Base-by-base conservation (phyloP, 2,797 vertebrate species). In the Calcarius lapponicus region DNA sequence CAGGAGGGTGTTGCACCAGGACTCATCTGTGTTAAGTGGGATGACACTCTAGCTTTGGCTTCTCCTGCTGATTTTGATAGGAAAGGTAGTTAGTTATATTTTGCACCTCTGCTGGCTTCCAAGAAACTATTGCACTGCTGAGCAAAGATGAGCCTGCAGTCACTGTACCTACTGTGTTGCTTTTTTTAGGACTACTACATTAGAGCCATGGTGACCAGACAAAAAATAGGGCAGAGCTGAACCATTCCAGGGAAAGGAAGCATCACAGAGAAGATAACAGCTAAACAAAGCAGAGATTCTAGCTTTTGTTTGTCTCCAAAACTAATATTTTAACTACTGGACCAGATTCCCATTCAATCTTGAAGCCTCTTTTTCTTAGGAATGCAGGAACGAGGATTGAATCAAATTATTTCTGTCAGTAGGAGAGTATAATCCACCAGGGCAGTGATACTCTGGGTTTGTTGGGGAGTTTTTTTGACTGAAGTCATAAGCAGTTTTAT, bases 111-210 rank as follows among this genome's bases (percentile, higher is more conserved):
- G 80, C 80, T 84, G 83, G 95, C 73, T 93, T 96, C 96, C 88
- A 86, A 81, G 86, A 88, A 95, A 58, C 73, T 88, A 84, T 88
- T 90, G 92, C 92, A 84, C 90, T 79, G 86, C 93, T 92, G 93
- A 93, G 92, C 92, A 92, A 80, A 93, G 88, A 96, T 91, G 94
- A 95, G 90, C 57, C 78, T 82, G 90, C 80, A 90, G 83, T 79
- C 26, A 2, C 73, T 84, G 70, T 75, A 84, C 94, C 94, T 90
- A 95, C 93, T 90, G 88, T 66, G 94, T 70, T 95, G 67, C 94
- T 96, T 95, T 93, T 95, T 93, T 96, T 97, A 93, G 93, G 73
- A 84, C 83, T 88, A 48, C 94, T 90, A 86, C 90, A 60, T 95
- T 79, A 84, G 65, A 95, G 76, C 80, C 7, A 26, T 73, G 86